These are phyloP conservation scores for Mantis religiosa DNA, from an alignment of 2,888 invertebrate species.

Conservation along the genomic window DNA sequence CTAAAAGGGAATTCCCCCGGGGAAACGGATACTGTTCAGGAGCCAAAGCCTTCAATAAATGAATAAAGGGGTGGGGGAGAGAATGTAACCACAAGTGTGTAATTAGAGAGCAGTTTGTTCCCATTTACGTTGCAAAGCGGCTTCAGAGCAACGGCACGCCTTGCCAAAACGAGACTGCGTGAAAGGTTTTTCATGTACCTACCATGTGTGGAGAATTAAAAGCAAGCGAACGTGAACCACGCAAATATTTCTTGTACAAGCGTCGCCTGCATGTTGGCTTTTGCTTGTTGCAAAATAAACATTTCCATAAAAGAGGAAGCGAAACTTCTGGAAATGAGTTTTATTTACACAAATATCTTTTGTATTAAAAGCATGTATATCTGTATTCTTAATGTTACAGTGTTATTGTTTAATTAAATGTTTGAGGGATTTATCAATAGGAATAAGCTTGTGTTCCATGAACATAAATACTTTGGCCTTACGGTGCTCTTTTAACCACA, in stretches of 20 bases:
- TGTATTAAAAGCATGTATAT: too few species aligned
- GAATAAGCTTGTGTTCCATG: too few species aligned
- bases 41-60: neutral
- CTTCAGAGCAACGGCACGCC: neutral
- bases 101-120: neutral
- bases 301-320: too few species aligned
- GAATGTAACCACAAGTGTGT: neutral
- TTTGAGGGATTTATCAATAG: too few species aligned
- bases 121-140: neutral
- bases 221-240: neutral
- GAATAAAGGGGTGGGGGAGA: neutral
- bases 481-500: too few species aligned
- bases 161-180: neutral
- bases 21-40: neutral
- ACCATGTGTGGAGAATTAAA: neutral
- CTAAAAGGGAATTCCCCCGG: neutral
- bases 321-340: too few species aligned
- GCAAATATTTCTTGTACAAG: neutral
- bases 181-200: neutral
- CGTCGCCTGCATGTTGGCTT: neutral
- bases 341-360: too few species aligned
- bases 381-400: too few species aligned
- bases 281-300: neutral
- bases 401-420: too few species aligned
- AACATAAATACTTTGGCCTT: too few species aligned